Evolutionary conservation across 2,113 vertebrate species (phyloP), one percentile per base, ranked within the genome.

Genomic region (Podarcis muralis): DNA sequence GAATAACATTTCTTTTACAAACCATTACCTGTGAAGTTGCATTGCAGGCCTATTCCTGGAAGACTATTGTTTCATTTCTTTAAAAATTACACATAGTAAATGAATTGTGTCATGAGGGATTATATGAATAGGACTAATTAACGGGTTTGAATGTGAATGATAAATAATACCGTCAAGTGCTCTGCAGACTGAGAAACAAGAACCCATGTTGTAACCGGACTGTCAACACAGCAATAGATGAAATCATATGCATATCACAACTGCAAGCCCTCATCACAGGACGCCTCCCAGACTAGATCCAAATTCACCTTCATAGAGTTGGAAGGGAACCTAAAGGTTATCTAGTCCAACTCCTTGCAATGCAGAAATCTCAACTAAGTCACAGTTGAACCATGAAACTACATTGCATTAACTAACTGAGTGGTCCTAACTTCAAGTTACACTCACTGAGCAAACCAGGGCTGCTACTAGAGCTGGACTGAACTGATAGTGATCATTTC

Each of bases 11-110:
- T 35, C 91, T 94, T 88, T 85, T 80, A 90, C 88, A 92, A 85
- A 92, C 81, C 85, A 53, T 92, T 86, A 81, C 85, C 92, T 94
- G 15, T 48, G 86, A 88, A 89, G 87, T 91, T 95, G 87, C 90
- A 85, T 89, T 94, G 92, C 85, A 93, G 81, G 87, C 65, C 74
- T 90, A 90, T 95, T 92, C 87, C 89, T 80, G 90, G 92, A 94
- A 92, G 91, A 89, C 62, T 86, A 74, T 57, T 93, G 82, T 86
- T 96, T 87, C 92, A 93, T 91, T 96, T 89, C 87, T 91, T 93
- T 48, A 48, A 90, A 93, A 93, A 87, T 88, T 92, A 89, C 59
- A 86, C 32, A 84, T 77, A 83, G 40, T 84, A n/a, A 48, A 86
- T 62, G 16, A 62, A 62, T 62, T 62, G 18, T 62, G 59, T 62